Percentiles rank a stretch among this genome's conserved stretches.
Conservation (phyloP, 1,140 invertebrate species). For the Ostrea denselamellosa region DNA sequence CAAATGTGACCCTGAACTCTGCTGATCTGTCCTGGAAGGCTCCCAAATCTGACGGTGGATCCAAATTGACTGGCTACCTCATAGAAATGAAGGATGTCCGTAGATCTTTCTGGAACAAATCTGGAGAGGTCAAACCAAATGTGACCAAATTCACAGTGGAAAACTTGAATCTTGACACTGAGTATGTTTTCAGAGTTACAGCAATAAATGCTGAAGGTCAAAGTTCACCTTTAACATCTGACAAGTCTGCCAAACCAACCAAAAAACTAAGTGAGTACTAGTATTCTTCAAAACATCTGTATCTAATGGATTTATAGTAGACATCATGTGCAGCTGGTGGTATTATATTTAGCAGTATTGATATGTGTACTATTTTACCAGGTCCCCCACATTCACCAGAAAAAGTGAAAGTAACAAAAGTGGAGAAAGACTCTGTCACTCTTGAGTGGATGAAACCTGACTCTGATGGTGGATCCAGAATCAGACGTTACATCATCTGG, state of each 20-base stretch:
- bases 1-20: conserved; percentile 79
- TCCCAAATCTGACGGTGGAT: conserved; percentile 64
- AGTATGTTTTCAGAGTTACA: conserved; percentile 94
- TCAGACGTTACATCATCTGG: conserved; percentile 92
- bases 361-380: conserved; percentile 80
- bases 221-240: conserved; percentile 88
- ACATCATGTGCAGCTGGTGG: neutral
- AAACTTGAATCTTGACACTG: conserved; percentile 91
- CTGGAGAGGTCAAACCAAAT: conserved; percentile 60
- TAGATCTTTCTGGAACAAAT: conserved; percentile 66
- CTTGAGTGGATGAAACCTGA: conserved; percentile 93
- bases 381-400: conserved; percentile 93
- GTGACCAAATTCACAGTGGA: conserved; percentile 64
- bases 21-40: conserved; percentile 93
- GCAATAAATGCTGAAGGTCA: conserved; percentile 75
- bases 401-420: conserved; percentile 80
- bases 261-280: conserved; percentile 54
- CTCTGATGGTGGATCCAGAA: conserved; percentile 85
- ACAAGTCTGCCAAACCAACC: conserved; percentile 59
- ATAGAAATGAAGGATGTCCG: conserved; percentile 84
- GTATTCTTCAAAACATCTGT: neutral
- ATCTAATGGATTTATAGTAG: neutral
- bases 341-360: neutral
- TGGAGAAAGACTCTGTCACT: conserved; percentile 87
- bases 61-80: conserved; percentile 84